Evolutionary conservation across 2,797 vertebrate species (phyloP).

Genomic region (Mareca penelope): DNA sequence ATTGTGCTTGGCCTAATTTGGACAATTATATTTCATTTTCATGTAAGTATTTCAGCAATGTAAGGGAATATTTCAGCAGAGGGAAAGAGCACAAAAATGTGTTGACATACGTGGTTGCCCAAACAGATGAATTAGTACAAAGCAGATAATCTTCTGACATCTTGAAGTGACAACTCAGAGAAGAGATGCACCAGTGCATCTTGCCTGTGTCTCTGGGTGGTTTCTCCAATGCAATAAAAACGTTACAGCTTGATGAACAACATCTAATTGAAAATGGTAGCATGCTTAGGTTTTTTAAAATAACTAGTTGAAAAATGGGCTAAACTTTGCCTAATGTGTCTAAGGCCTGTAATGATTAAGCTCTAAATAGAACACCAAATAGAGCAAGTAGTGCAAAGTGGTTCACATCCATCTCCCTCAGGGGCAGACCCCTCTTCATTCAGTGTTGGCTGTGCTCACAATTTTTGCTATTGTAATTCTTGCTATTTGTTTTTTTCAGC

Average conservation of each 20-base stretch:
- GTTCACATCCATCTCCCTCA: neutral
- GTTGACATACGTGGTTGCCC: neutral
- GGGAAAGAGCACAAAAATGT: neutral
- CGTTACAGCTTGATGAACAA: neutral
- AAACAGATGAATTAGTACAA: neutral
- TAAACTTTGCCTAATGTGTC: neutral
- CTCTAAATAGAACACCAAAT: neutral
- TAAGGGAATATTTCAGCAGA: neutral
- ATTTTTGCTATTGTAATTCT: neutral
- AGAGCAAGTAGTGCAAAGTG: neutral
- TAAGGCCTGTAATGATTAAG: neutral
- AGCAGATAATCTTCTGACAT: neutral
- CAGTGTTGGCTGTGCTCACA: neutral
- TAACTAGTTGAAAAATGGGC: neutral
- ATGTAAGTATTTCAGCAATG: conserved; percentile 81
- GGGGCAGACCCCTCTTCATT: neutral
- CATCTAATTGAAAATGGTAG: neutral
- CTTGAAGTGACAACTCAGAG: neutral
- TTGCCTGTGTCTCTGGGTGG: neutral
- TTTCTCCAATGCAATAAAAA: neutral
- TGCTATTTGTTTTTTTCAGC: neutral
- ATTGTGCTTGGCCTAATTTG: conserved; percentile 96
- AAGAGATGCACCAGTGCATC: neutral
- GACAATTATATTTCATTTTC: conserved; percentile 96
- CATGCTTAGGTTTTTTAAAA: neutral